Conservation (phyloP, 2,797 vertebrate species). For the Acrossocheilus fasciatus region DNA sequence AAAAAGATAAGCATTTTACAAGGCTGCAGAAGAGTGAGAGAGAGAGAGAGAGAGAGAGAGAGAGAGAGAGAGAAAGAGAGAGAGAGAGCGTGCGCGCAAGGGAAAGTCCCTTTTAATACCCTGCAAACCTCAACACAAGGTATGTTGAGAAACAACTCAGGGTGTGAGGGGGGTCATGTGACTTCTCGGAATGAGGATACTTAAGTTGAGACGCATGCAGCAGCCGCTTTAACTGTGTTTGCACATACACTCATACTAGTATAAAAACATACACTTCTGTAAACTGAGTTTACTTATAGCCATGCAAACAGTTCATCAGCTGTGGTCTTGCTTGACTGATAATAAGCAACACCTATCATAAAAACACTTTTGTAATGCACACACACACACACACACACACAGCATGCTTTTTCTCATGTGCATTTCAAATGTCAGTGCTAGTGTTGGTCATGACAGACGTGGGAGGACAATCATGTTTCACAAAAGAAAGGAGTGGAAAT, state of each 20-base stretch:
- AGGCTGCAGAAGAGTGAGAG: slow-evolving; percentile 49
- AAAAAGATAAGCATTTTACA: slow-evolving; percentile 15
- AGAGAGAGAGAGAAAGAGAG: slow-evolving; percentile 27
- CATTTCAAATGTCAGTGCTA: slow-evolving; percentile 39
- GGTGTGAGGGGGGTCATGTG: slow-evolving; percentile 75
- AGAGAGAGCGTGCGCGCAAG: slow-evolving; percentile 63
- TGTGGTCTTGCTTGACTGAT: slow-evolving; percentile 21
- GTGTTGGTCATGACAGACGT: slow-evolving; percentile 1
- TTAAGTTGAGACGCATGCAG: slow-evolving; percentile 60
- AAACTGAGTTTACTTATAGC: slow-evolving; percentile 18
- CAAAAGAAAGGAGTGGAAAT: neutral
- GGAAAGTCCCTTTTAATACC: slow-evolving; percentile 82
- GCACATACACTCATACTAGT: slow-evolving; percentile 38
- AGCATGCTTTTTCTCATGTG: slow-evolving; percentile 16
- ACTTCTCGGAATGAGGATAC: slow-evolving; percentile 82
- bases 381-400: slow-evolving; percentile 30
- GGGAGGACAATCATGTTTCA: slow-evolving; percentile 11
- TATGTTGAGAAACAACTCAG: slow-evolving; percentile 80
- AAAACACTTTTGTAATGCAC: slow-evolving; percentile 53
- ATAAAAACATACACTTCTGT: slow-evolving; percentile 34
- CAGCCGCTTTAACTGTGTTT: slow-evolving; percentile 45
- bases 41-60: slow-evolving; percentile 47
- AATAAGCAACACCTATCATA: slow-evolving; percentile 42
- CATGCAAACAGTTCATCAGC: slow-evolving; percentile 22
- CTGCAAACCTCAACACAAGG: slow-evolving; percentile 76